Percentiles rank a stretch among this genome's conserved stretches.
These are phyloP conservation scores for Papilio demoleus DNA, from an alignment of 2,888 invertebrate genomes.

Conservation along the genomic window DNA sequence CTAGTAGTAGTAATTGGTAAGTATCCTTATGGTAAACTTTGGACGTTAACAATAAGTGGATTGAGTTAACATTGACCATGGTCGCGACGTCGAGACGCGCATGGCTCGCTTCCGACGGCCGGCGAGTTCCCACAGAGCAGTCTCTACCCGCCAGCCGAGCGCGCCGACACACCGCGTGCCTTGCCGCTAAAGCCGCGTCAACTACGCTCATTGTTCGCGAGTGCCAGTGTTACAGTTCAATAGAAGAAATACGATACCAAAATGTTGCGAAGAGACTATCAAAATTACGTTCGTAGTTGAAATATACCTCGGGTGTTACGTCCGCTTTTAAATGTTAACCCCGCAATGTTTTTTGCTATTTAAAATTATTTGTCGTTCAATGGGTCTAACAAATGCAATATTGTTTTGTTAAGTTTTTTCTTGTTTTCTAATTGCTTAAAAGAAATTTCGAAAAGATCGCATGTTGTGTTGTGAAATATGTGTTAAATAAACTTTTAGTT, in stretches of 20 bases:
- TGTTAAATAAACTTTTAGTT: constrained; percentile 5
- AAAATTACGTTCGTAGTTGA: constrained; percentile 74
- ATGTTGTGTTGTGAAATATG: constrained; percentile 24
- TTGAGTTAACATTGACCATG: constrained; percentile 72
- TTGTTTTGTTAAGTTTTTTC: constrained; percentile 38
- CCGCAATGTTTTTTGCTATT: constrained; percentile 58
- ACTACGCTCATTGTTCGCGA: constrained; percentile 51
- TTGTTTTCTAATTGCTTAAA: constrained; percentile 18
- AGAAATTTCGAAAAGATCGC: background rate
- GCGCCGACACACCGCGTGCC: constrained; percentile 70
- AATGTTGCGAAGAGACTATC: constrained; percentile 53
- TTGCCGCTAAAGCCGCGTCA: constrained; percentile 46
- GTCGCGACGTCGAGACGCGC: constrained; percentile 57
- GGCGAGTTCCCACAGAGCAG: constrained; percentile 56
- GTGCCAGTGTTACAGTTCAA: constrained; percentile 57
- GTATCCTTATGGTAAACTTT: constrained; percentile 47
- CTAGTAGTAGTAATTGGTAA: background rate
- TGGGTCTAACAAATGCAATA: constrained; percentile 58
- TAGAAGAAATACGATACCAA: constrained; percentile 46
- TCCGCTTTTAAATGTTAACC: constrained; percentile 27
- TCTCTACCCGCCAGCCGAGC: constrained; percentile 64
- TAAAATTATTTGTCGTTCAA: constrained; percentile 52
- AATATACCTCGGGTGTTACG: constrained; percentile 61
- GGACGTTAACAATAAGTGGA: constrained; percentile 53
- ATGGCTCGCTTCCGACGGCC: constrained; percentile 50